These are phyloP conservation scores for Oryctes rhinoceros DNA, from an alignment of 1,140 invertebrate genomes.

Conservation along the genomic window DNA sequence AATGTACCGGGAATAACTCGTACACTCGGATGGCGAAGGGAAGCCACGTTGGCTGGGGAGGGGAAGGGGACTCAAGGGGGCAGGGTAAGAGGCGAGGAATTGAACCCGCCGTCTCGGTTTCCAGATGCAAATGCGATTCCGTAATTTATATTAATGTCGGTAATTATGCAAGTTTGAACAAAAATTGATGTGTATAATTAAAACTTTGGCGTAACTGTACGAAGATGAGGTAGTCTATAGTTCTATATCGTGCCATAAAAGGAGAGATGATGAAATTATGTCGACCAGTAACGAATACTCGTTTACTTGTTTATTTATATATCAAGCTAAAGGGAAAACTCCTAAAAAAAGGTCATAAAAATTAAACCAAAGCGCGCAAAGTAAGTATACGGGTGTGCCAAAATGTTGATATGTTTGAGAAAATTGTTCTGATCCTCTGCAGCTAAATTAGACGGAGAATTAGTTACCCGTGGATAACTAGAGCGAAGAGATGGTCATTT, in stretches of 20 bases:
- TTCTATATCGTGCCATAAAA: not conserved
- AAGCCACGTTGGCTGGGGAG: not conserved
- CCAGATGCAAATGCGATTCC: conserved; percentile 22
- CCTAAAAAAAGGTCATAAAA: too few relatives aligned
- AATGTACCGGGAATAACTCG: conserved; percentile 45
- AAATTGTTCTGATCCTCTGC: too few relatives aligned
- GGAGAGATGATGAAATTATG: too few relatives aligned
- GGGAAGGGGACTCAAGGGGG: not conserved
- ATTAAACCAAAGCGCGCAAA: too few relatives aligned
- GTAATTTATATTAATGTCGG: conserved; percentile 32
- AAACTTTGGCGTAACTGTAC: conserved; percentile 2
- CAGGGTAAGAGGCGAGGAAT: not conserved
- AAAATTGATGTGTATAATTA: conserved; percentile 29
- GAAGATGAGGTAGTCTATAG: not conserved
- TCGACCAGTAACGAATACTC: too few relatives aligned
- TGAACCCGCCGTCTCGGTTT: not conserved
- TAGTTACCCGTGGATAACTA: too few relatives aligned
- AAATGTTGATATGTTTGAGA: too few relatives aligned
- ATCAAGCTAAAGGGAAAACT: too few relatives aligned
- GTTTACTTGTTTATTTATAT: too few relatives aligned
- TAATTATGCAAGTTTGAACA: conserved; percentile 32
- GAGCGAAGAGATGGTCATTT: too few relatives aligned
- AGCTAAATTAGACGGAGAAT: too few relatives aligned
- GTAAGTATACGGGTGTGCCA: too few relatives aligned
- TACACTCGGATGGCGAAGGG: not conserved